phyloP scores from a whole-genome alignment of 2,797 vertebrate species.

The Leptatherina wallacei region DNA sequence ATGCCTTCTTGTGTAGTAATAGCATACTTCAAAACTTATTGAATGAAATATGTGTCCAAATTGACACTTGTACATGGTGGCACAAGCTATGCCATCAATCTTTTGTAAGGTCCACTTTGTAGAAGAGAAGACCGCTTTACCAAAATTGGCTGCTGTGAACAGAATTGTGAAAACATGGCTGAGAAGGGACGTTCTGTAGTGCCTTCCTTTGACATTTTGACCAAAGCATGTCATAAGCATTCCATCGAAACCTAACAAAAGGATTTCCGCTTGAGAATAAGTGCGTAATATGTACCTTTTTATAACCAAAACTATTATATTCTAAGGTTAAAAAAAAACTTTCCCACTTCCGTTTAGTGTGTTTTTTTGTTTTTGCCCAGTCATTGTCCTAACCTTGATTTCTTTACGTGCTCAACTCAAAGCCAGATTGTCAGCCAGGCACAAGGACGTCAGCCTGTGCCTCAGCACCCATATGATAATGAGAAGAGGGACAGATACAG shows the following conservation, averaged over 20 bases:
- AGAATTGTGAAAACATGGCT: neutral
- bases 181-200: neutral
- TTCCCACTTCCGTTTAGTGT: neutral
- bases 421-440: constrained; percentile 15
- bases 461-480: constrained; percentile 44
- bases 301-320: neutral
- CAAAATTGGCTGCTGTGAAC: neutral
- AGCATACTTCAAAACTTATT: neutral
- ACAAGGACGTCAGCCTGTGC: neutral
- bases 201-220: neutral
- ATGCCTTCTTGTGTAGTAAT: neutral
- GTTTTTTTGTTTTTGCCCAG: constrained; percentile 13
- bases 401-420: constrained; percentile 16
- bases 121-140: neutral
- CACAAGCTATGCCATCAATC: neutral
- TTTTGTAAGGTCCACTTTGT: neutral
- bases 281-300: neutral
- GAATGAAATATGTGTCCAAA: neutral
- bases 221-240: neutral
- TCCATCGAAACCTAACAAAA: neutral
- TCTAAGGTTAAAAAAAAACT: neutral
- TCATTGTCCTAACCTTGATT: constrained; percentile 25
- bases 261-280: neutral
- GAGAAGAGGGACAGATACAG: constrained; percentile 17
- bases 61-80: neutral